A percentile compares a stretch with the other conserved stretches of the same genome.
These are phyloP conservation scores for Amphiura filiformis DNA, from an alignment of 35 echinoderm and acorn worm species.

Conservation along the genomic window DNA sequence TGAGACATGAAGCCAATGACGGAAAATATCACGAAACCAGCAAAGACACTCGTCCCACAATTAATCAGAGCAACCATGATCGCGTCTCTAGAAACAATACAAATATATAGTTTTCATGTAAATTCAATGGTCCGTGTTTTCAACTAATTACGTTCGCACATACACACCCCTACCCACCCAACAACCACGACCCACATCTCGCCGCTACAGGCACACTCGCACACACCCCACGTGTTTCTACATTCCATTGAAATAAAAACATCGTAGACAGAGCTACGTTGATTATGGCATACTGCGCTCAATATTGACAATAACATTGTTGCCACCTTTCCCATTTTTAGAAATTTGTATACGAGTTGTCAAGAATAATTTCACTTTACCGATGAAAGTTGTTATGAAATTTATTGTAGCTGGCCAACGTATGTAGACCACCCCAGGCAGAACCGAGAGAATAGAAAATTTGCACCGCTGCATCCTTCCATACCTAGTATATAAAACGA, in stretches of 20 bases:
- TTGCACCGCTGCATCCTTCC: conserved; percentile 83
- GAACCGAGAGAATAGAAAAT: conserved; percentile 85
- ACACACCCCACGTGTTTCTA: too few species aligned
- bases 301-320: too few species aligned
- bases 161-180: not conserved
- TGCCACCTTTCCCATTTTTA: too few species aligned
- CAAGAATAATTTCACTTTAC: conserved; percentile 8
- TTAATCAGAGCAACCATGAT: conserved; percentile 86
- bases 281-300: too few species aligned
- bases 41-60: conserved; percentile 83
- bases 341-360: not conserved
- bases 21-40: conserved; percentile 94
- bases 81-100: conserved; percentile 61
- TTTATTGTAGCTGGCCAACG: too few species aligned
- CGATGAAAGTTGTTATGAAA: conserved; percentile 68
- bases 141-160: not conserved
- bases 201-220: not conserved
- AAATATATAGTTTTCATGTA: not conserved
- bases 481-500: too few species aligned
- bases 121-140: not conserved
- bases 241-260: too few species aligned
- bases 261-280: too few species aligned
- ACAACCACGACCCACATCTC: not conserved
- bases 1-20: conserved; percentile 73
- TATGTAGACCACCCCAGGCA: conserved; percentile 68